A percentile compares a stretch with the other conserved stretches of the same genome.
Conservation (phyloP, 2,888 invertebrate species). For the Acleris literana region DNA sequence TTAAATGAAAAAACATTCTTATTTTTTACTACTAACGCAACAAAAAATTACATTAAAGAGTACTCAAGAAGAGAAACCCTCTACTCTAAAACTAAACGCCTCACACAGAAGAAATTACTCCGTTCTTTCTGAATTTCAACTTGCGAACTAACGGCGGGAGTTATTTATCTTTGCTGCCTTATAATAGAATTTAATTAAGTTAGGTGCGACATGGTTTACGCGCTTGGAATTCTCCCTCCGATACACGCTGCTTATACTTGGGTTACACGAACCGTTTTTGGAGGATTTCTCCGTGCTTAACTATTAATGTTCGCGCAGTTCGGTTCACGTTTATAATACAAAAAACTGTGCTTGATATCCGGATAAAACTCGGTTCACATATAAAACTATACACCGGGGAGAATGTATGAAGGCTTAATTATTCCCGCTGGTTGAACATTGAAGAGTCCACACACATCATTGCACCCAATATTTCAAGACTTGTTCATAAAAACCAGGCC, state of each 20-base stretch:
- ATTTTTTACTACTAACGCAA: too few species aligned
- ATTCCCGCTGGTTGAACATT: too few species aligned
- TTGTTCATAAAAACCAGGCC: too few species aligned
- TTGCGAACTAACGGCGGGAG: slow-evolving; percentile 59
- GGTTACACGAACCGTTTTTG: slow-evolving; percentile 16
- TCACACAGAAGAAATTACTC: slow-evolving; percentile 69
- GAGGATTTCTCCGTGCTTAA: slow-evolving; percentile 21
- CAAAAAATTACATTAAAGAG: too few species aligned
- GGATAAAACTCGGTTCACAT: too few species aligned
- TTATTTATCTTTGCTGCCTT: slow-evolving; percentile 78
- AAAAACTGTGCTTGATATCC: too few species aligned
- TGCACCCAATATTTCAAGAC: too few species aligned
- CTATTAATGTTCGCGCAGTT: slow-evolving; percentile 21
- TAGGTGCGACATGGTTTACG: slow-evolving; percentile 75
- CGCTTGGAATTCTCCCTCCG: slow-evolving; percentile 65
- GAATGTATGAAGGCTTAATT: too few species aligned
- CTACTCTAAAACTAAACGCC: slow-evolving; percentile 35
- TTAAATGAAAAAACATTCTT: too few species aligned
- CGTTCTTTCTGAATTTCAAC: slow-evolving; percentile 75
- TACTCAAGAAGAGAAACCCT: not conserved
- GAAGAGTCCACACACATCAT: too few species aligned
- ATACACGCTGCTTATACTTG: slow-evolving; percentile 40
- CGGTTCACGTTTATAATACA: not conserved
- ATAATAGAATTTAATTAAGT: slow-evolving; percentile 83
- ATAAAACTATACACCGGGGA: too few species aligned